A percentile compares a stretch with the other conserved stretches of the same genome.
Conservation (phyloP, 2,797 vertebrate genomes). For the Gymnodraco acuticeps region DNA sequence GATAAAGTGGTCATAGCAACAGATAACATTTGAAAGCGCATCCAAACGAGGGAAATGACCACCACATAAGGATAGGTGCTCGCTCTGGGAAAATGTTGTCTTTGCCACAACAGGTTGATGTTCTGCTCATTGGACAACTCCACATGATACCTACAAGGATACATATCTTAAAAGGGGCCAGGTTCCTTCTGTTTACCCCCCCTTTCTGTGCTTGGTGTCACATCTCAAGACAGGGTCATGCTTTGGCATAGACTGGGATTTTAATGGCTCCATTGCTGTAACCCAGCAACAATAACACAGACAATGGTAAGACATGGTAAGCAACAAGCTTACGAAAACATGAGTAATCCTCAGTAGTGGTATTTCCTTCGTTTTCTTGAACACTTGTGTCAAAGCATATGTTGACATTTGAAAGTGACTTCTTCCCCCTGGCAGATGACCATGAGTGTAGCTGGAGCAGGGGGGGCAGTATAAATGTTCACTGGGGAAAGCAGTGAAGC, state of each 20-base stretch:
- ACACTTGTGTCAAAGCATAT: constrained; percentile 53
- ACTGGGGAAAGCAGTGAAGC: constrained; percentile 50
- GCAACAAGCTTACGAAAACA: constrained; percentile 50
- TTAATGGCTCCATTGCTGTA: constrained; percentile 21
- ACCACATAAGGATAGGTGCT: constrained; percentile 66
- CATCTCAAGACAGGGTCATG: constrained; percentile 30
- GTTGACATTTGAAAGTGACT: constrained; percentile 79
- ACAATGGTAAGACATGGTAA: constrained; percentile 9
- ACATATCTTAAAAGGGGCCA: constrained; percentile 21
- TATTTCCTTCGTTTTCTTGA: constrained; percentile 54
- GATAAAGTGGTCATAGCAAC: constrained; percentile 60
- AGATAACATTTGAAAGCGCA: constrained; percentile 67
- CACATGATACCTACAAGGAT: constrained; percentile 21
- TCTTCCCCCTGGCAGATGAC: constrained; percentile 58
- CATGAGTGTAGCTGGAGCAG: constrained; percentile 48
- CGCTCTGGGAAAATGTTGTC: constrained; percentile 46
- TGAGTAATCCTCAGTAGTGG: constrained; percentile 62
- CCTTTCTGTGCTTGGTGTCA: constrained; percentile 8
- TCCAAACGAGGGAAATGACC: constrained; percentile 58
- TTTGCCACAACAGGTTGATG: constrained; percentile 53
- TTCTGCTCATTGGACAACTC: constrained; percentile 42
- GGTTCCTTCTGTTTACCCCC: background rate
- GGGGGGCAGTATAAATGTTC: constrained; percentile 34
- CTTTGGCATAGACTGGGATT: constrained; percentile 12
- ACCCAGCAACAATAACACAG: constrained; percentile 3